phyloP scores from a whole-genome alignment of 2,113 vertebrate species.

The Brienomyrus longianalis region DNA sequence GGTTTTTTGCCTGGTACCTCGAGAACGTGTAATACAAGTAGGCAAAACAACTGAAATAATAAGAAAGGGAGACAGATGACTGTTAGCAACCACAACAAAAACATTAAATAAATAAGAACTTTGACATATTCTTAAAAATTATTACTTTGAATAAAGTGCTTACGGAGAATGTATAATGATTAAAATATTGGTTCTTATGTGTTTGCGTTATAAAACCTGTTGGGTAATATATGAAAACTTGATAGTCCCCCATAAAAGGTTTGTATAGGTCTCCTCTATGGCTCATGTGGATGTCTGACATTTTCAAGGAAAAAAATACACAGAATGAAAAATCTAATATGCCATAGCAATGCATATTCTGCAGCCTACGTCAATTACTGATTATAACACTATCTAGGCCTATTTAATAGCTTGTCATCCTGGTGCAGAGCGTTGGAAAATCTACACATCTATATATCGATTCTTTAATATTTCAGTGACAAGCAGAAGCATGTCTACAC shows the following conservation, averaged over 20 bases:
- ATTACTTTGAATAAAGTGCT: neutral
- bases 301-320: too few relatives aligned
- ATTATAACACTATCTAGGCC: too few relatives aligned
- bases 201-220: neutral
- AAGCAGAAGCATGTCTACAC: too few relatives aligned
- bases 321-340: too few relatives aligned
- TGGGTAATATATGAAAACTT: neutral
- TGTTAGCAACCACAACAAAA: neutral
- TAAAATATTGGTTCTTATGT: neutral
- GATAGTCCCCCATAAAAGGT: neutral
- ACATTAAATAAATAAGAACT: neutral
- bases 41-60: neutral
- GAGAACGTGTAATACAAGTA: neutral
- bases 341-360: too few relatives aligned
- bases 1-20: neutral
- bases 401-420: too few relatives aligned
- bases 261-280: neutral
- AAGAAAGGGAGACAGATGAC: neutral
- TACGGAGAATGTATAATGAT: neutral
- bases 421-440: too few relatives aligned
- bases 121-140: too few relatives aligned
- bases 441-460: too few relatives aligned
- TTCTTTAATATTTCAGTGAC: too few relatives aligned
- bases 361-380: too few relatives aligned
- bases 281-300: neutral